phyloP scores from a whole-genome alignment of 2,888 invertebrate species.

The Drosophila anomelani region DNA sequence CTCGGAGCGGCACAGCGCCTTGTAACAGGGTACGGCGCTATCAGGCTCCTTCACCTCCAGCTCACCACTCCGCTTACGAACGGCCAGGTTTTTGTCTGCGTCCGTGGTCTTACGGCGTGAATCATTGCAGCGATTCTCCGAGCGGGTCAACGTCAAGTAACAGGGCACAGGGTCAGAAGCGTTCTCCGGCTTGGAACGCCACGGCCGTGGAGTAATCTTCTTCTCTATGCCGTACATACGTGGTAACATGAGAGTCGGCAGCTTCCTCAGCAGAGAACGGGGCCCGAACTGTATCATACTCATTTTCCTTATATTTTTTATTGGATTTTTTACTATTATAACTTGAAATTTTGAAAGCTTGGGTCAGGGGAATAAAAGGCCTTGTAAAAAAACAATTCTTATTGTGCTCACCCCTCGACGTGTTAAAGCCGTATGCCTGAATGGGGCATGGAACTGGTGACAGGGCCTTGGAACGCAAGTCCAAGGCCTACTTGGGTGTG shows the following conservation, averaged over 20 bases:
- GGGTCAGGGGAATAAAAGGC: neutral
- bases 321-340: neutral
- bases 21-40: neutral
- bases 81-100: too few species aligned
- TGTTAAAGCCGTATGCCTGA: too few species aligned
- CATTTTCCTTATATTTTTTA: neutral
- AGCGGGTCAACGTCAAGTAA: conserved; percentile 16
- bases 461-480: neutral
- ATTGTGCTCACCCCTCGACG: neutral
- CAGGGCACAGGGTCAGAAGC: conserved; percentile 9
- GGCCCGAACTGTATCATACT: neutral
- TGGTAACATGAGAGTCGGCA: neutral
- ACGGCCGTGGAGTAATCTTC: neutral
- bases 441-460: too few species aligned
- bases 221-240: neutral
- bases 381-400: neutral
- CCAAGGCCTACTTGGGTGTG: neutral
- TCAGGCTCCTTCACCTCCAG: too few species aligned
- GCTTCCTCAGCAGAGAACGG: neutral
- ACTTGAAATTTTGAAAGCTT: neutral
- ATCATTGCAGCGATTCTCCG: conserved; percentile 22
- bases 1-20: conserved; percentile 23
- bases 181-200: neutral
- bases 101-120: neutral
- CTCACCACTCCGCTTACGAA: neutral